Base-by-base conservation (phyloP, 2,113 vertebrate genomes). In the Spheniscus mendiculus region DNA sequence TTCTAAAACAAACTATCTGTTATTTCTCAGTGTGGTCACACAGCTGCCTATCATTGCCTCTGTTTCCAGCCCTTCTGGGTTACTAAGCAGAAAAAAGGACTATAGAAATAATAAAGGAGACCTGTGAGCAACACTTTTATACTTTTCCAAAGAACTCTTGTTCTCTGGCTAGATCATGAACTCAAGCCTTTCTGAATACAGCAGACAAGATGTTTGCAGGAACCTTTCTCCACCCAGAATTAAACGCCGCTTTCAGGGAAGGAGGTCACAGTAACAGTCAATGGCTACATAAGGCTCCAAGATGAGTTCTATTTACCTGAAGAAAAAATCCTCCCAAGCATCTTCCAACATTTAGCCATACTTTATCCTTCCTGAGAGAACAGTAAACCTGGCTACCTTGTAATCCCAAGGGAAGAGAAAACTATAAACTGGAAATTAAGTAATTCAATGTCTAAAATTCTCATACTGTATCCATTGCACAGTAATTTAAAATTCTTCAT, bases 231-330 rank as follows among this genome's bases (percentile, higher is more conserved):
- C 44, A 83, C 22, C 25, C 50, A 81, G 50, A 34, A n/a, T 59
- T 71, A 59, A 69, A 49, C 13, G 63, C 3, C 8, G 19, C 53
- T 45, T 56, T 69, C 44, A 59, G 67, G 44, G 27, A 42, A 77
- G 58, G 65, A 69, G 70, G 62, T 72, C 55, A 65, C 34, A 65
- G 45, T 32, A 63, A n/a, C 52, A 56, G 56, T 12, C 76, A 53
- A n/a, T 62, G 32, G 22, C 29, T 74, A 63, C 0, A 0, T 17
- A 44, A 79, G 49, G 11, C 44, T 81, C 62, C 40, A 30, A 72
- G 36, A 23, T 36, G 23, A 76, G 22, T 34, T 87, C 58, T 72
- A 12, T 20, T 69, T 27, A n/a, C 5, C 29, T 67, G 25, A 79
- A 66, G 12, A 27, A 87, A 85, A 63, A n/a, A 10, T 9, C 7